Evolutionary conservation across 2,888 invertebrate species (phyloP).

Genomic region (Ctenicera cuprea): DNA sequence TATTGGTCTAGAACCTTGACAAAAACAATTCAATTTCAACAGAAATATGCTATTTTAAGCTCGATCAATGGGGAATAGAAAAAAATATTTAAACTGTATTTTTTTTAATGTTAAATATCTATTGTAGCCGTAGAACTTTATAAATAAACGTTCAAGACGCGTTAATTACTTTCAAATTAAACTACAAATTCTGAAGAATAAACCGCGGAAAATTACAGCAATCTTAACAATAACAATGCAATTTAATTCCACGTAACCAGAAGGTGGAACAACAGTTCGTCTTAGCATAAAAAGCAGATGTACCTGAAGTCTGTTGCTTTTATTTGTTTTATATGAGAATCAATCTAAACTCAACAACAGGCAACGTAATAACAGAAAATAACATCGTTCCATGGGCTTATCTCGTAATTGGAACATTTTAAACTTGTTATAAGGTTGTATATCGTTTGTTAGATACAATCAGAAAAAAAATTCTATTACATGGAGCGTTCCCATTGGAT

Average conservation of each 20-base stretch:
- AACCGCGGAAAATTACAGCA: constrained; percentile 10
- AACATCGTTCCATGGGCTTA: constrained; percentile 23
- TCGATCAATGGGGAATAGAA: too few relatives aligned
- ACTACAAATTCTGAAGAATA: constrained; percentile 15
- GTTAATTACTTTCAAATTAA: not conserved
- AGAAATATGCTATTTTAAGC: too few relatives aligned
- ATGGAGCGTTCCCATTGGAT: constrained; percentile 70
- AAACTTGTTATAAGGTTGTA: constrained; percentile 47
- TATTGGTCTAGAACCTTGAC: too few relatives aligned
- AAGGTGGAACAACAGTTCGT: constrained; percentile 7
- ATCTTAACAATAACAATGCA: not conserved
- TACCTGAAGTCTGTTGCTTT: constrained; percentile 4
- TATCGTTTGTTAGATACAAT: constrained; percentile 60
- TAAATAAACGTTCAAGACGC: too few relatives aligned
- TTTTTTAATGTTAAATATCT: too few relatives aligned
- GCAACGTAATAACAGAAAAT: constrained; percentile 39
- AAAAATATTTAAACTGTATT: too few relatives aligned
- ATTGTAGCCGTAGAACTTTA: too few relatives aligned
- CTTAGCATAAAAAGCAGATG: not conserved
- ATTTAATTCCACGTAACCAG: constrained; percentile 22
- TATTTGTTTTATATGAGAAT: constrained; percentile 13
- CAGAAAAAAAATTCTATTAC: constrained; percentile 71
- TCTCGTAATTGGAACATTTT: constrained; percentile 41
- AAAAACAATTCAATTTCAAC: too few relatives aligned
- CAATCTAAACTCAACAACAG: constrained; percentile 33